Conservation (phyloP, 1,140 invertebrate genomes). For the Nasonia longicornis region DNA sequence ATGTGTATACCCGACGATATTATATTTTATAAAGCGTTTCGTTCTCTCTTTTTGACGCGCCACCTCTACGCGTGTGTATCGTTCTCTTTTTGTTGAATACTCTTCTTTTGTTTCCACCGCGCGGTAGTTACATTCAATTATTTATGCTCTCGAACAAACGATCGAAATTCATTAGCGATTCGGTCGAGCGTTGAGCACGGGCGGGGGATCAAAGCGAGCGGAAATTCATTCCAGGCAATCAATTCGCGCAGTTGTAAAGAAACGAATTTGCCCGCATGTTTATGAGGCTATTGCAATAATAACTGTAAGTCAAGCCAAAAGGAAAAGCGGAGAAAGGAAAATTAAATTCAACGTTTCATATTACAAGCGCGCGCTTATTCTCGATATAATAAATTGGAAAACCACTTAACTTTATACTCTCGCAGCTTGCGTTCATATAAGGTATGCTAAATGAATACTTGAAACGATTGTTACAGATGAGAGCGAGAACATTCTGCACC, state of each 20-base stretch:
- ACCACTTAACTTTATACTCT: background rate
- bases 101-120: background rate
- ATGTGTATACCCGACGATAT: background rate
- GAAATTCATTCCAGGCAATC: background rate
- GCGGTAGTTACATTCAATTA: constrained; percentile 36
- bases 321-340: background rate
- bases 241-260: too few species aligned
- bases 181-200: background rate
- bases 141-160: constrained; percentile 25
- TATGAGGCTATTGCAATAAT: too few species aligned
- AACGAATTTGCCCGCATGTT: too few species aligned
- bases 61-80: background rate
- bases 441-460: background rate
- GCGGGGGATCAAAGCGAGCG: background rate
- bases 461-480: constrained; percentile 55
- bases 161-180: constrained; percentile 11
- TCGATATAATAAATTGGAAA: background rate
- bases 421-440: background rate
- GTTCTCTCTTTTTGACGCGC: background rate
- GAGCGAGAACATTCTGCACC: constrained; percentile 54
- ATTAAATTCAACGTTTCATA: background rate
- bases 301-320: background rate
- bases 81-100: constrained; percentile 51
- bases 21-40: background rate
- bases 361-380: too few species aligned